Evolutionary conservation across 1,140 invertebrate genomes (phyloP).

Genomic region (Polypedilum pembai): DNA sequence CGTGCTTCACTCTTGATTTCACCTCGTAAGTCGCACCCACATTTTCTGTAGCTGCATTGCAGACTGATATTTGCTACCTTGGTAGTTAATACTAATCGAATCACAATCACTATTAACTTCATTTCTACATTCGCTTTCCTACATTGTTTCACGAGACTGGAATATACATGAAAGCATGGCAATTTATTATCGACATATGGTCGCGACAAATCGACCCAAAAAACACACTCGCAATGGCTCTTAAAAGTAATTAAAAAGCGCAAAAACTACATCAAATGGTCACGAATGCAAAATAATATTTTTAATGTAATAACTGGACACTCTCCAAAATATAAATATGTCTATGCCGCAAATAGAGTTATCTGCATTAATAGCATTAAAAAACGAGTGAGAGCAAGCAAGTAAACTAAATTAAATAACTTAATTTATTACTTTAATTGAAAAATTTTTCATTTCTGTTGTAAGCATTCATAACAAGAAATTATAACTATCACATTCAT

Average conservation of each 20-base stretch:
- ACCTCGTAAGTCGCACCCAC: too few relatives aligned
- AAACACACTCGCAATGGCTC: neutral
- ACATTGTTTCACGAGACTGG: too few relatives aligned
- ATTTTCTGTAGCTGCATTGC: too few relatives aligned
- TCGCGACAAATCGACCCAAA: slow-evolving; percentile 15
- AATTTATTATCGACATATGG: slow-evolving; percentile 6
- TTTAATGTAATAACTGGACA: slow-evolving; percentile 13
- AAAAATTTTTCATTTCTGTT: neutral
- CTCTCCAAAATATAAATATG: neutral
- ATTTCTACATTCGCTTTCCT: too few relatives aligned
- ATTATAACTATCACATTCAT: neutral
- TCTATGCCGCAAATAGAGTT: neutral
- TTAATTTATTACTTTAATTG: neutral
- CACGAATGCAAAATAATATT: neutral
- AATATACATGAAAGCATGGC: neutral
- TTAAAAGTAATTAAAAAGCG: slow-evolving; percentile 4
- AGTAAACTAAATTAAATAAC: neutral
- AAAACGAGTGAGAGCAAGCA: neutral
- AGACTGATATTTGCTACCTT: too few relatives aligned
- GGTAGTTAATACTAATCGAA: too few relatives aligned
- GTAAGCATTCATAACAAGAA: neutral
- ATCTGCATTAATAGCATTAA: neutral
- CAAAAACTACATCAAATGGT: neutral
- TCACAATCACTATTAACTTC: too few relatives aligned
- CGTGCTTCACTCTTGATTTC: too few relatives aligned